Base-by-base conservation (phyloP, 2,888 invertebrate genomes). In the Tryphoninae sp. region DNA sequence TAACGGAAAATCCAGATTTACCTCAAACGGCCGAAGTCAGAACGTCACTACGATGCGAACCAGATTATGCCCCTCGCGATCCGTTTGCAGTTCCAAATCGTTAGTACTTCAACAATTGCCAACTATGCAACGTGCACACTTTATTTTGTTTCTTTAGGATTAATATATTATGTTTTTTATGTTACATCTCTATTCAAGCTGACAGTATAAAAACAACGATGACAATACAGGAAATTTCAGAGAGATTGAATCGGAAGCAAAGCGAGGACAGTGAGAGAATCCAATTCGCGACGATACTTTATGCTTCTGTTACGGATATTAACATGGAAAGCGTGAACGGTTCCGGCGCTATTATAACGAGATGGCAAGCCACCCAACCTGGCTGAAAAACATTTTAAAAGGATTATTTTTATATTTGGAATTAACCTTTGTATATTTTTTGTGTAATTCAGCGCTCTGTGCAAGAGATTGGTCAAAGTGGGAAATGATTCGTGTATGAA, bases 1-100 rank as follows among this genome's bases (percentile, higher is more conserved):
- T 97, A 80, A 96, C 95, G 2, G 96, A 96, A 89, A 95, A 96
- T 92, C 96, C 96, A 0, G 92, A 94, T 80, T 94, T 95, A 1
- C 92, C 93, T 0, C 95, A 96, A 87, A 94, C 95, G 0, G 92
- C 94, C 78, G 90, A 92, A 1, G 90, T 96, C 78, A 91, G 93
- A 33, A 80, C 81, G 19, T 82, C 86, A 0, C 79, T 88, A 33
- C 82, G 83, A 1, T 82, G 73, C 11, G 86, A 84, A 73, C 81
- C 86, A 7, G 88, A 89, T 6, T 80, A 85, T 9, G 68, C 84
- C 59, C 88, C 89, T 2, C 86, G 69, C 1, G 87, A 89, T 81
- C 86, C 89, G 0, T 90, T 88, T 51, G 85, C 87, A 2, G 64
- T 89, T 42, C 91, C 91, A 2, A 91, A 91, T 87, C 89, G 91